Base-by-base conservation (phyloP, 2,888 invertebrate genomes). In the Eulithis testata region DNA sequence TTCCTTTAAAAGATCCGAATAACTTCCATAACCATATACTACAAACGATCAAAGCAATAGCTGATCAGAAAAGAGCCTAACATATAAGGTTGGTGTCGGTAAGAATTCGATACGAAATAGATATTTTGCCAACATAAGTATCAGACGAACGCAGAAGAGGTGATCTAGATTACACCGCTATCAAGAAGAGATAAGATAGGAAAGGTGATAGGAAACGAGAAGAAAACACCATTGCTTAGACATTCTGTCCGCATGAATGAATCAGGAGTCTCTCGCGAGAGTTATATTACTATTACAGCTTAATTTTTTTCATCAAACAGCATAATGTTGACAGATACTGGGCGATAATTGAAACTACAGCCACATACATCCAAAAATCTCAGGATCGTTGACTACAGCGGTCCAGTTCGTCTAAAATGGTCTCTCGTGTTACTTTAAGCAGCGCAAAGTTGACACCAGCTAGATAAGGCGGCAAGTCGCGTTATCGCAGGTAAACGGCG, bases 401-500 rank as follows among this genome's bases (percentile, higher is more conserved):
- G 21, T 40, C n/a, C 44, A 59, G 50, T 31, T 43, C 11, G 27
- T 53, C 50, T 56, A 37, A 55, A 59, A 55, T 40, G 40, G 53
- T 52, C 36, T 59, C n/a, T 37, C 45, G 14, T 50, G 11, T 21
- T 44, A 59, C 50, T 52, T 50, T 49, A 51, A 55, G 45, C 43
- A 44, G 12, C 14, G 43, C 11, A 55, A 53, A 40, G 66, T 61
- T 64, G 63, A 57, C 60, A 67, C 45, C 56, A 55, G 49, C 60
- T 50, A 61, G 56, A 60, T 87, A 85, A 85, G 80, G 73, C 76
- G 76, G 77, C 78, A 81, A 78, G 76, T 73, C 65, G 69, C 71
- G 83, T 85, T 89, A 90, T 88, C 89, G 84, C 74, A 69, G 73
- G 82, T 77, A 84, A 85, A 80, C 86, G 79, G 73, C 86, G 88